These are phyloP conservation scores for Tiaroga cobitis DNA, from an alignment of 2,797 vertebrate species.

Conservation along the genomic window DNA sequence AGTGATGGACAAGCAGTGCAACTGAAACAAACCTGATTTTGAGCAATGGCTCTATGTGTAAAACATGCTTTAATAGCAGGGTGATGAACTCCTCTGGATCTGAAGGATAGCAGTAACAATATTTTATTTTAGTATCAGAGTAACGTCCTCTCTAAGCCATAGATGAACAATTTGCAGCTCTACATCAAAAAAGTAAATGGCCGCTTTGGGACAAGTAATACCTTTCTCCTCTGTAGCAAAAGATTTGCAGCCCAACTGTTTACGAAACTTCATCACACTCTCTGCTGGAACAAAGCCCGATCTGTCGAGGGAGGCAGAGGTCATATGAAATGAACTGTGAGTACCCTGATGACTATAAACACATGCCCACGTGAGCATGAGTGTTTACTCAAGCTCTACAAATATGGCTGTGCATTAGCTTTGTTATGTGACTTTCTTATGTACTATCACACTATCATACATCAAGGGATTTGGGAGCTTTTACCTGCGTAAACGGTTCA, in stretches of 20 bases:
- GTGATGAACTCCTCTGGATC: constrained; percentile 85
- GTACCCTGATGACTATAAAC: constrained; percentile 5
- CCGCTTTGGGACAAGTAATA: constrained; percentile 44
- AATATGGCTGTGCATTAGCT: neutral
- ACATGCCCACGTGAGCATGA: neutral
- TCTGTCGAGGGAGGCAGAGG: constrained; percentile 65
- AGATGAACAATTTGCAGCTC: neutral
- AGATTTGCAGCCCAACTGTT: constrained; percentile 80
- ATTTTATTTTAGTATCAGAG: neutral
- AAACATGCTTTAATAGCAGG: constrained; percentile 78
- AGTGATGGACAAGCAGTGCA: neutral
- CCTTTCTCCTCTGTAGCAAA: constrained; percentile 85
- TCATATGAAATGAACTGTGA: constrained; percentile 11
- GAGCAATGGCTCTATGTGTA: constrained; percentile 78
- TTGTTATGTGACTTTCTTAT: neutral
- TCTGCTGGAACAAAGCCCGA: constrained; percentile 83
- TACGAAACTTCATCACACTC: constrained; percentile 82
- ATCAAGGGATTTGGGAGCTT: neutral
- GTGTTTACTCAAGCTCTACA: constrained; percentile 5
- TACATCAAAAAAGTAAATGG: neutral
- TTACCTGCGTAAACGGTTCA: constrained; percentile 83
- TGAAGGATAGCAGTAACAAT: constrained; percentile 53
- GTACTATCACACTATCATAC: neutral
- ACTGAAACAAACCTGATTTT: constrained; percentile 76
- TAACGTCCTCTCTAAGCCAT: neutral